Conservation (phyloP, 2,888 invertebrate species). For the Octonoba sinensis region DNA sequence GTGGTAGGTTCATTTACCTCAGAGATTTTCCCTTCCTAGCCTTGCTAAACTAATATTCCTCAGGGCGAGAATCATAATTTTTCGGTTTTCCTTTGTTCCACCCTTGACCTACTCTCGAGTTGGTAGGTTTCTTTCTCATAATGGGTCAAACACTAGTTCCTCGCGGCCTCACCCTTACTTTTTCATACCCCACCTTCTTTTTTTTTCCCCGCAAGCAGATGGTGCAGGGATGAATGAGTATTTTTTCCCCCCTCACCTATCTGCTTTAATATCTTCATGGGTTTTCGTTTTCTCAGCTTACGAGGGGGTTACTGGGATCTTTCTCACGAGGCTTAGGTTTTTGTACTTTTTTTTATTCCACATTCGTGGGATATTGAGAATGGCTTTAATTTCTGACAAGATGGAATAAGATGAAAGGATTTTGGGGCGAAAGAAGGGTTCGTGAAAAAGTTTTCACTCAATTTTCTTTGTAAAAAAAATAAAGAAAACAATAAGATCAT, state of each 20-base stretch:
- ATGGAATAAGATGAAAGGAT: no score
- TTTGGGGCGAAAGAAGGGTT: no score
- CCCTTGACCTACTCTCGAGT: slow-evolving; percentile 53
- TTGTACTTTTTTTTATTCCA: background rate
- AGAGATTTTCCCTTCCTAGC: background rate
- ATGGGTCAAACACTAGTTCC: slow-evolving; percentile 12
- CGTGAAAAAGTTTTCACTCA: background rate
- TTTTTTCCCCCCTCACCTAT: background rate
- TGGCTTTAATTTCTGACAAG: no score
- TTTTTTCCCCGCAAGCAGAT: background rate
- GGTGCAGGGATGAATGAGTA: slow-evolving; percentile 16
- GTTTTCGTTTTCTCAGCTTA: slow-evolving; percentile 10
- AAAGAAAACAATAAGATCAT: background rate
- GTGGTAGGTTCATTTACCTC: background rate
- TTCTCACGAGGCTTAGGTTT: slow-evolving; percentile 12
- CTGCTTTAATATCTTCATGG: slow-evolving; percentile 4
- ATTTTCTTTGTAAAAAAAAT: background rate
- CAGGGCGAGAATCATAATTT: background rate
- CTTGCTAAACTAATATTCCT: background rate
- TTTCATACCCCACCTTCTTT: slow-evolving; percentile 2
- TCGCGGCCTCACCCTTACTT: slow-evolving; percentile 3
- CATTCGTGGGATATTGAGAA: no score
- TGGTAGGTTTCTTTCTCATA: slow-evolving; percentile 12
- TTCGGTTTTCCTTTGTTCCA: slow-evolving; percentile 33
- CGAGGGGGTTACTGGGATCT: slow-evolving; percentile 21